phyloP scores from a whole-genome alignment of 1,140 invertebrate species.

The Drosophila burlai region DNA sequence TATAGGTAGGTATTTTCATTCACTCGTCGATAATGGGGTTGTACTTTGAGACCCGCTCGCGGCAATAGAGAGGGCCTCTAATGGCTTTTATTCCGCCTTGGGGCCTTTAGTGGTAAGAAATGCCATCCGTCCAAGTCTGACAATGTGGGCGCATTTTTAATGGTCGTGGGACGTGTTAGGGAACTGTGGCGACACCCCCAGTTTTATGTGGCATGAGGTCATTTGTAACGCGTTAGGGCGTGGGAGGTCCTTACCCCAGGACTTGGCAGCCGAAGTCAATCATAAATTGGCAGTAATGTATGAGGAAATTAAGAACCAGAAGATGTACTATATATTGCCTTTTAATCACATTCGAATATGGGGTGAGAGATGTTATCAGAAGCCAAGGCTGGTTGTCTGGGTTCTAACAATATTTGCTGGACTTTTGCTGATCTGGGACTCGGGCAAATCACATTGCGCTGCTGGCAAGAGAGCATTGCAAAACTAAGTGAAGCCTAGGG shows the following conservation, averaged over 20 bases:
- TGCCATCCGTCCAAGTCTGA: slow-evolving; percentile 22
- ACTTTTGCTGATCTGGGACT: slow-evolving; percentile 2
- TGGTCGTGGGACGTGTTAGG: slow-evolving; percentile 9
- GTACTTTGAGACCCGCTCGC: slow-evolving; percentile 38
- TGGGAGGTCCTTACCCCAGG: slow-evolving; percentile 20
- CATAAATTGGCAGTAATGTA: slow-evolving; percentile 6
- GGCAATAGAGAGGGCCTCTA: slow-evolving; percentile 1
- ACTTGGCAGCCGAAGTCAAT: slow-evolving; percentile 1
- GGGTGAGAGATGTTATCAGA: slow-evolving; percentile 15
- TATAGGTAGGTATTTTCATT: slow-evolving; percentile 11
- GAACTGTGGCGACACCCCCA: background rate
- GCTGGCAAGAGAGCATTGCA: slow-evolving; percentile 17
- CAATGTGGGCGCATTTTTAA: slow-evolving; percentile 27
- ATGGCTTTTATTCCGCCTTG: slow-evolving; percentile 11
- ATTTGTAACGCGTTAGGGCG: slow-evolving; percentile 9
- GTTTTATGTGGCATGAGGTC: slow-evolving; percentile 36
- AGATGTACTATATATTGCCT: background rate
- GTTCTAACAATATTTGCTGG: background rate
- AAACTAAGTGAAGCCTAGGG: background rate
- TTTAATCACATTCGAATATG: slow-evolving; percentile 11
- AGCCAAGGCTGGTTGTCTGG: slow-evolving; percentile 4
- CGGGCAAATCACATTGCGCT: background rate
- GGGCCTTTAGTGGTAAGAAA: slow-evolving; percentile 1
- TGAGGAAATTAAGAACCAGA: background rate
- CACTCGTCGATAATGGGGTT: slow-evolving; percentile 29